Evolutionary conservation across 2,113 vertebrate genomes (phyloP).

Genomic region (Pteruthius melanotis): DNA sequence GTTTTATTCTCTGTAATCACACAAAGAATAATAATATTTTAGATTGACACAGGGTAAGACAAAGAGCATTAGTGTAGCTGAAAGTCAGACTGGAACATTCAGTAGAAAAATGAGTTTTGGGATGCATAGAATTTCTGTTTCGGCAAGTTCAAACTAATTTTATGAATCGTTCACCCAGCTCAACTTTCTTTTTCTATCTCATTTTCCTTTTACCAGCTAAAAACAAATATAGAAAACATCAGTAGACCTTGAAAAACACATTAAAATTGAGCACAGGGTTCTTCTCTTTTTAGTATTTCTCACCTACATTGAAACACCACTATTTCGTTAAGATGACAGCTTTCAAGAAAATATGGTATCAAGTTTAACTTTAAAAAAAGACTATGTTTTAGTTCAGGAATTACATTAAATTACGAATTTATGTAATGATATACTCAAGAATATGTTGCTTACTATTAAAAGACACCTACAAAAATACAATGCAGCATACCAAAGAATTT

Average conservation of each 20-base stretch:
- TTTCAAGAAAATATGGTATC: slow-evolving; percentile 15
- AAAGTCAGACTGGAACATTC: slow-evolving; percentile 15
- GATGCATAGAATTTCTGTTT: slow-evolving; percentile 52
- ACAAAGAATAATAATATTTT: background rate
- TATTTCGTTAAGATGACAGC: slow-evolving; percentile 22
- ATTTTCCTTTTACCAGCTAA: slow-evolving; percentile 39
- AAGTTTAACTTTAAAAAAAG: slow-evolving; percentile 10
- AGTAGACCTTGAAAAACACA: slow-evolving; percentile 57
- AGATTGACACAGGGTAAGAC: background rate
- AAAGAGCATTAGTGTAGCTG: background rate
- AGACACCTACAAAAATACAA: background rate
- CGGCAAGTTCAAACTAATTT: slow-evolving; percentile 62
- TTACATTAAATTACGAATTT: background rate
- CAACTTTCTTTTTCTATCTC: slow-evolving; percentile 45
- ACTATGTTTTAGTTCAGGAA: background rate
- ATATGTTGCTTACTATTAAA: background rate
- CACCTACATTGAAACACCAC: slow-evolving; percentile 29
- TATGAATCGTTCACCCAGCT: slow-evolving; percentile 46
- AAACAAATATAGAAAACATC: slow-evolving; percentile 53
- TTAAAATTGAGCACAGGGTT: background rate
- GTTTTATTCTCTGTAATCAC: background rate
- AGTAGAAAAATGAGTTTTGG: slow-evolving; percentile 23
- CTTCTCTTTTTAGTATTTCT: background rate
- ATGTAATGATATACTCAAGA: background rate
- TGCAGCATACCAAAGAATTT: background rate